Base-by-base conservation (phyloP, 2,113 vertebrate species). In the Aphelocoma coerulescens region DNA sequence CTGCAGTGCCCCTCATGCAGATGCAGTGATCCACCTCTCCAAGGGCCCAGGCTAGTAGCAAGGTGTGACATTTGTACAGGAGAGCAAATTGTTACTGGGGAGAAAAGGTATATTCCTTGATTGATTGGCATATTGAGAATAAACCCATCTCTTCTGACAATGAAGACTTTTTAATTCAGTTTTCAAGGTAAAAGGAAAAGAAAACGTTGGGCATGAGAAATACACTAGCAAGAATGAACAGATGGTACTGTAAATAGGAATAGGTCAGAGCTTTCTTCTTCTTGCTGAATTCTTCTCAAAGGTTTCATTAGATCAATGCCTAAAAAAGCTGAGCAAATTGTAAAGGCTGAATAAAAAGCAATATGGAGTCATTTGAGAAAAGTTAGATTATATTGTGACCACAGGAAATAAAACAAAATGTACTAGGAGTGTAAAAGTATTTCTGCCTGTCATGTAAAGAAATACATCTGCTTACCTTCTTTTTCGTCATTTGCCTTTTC, bases 161-260 rank as follows among this genome's bases (percentile, higher is more conserved):
- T 33, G 28, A 77, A 82, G 37, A 35, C 26, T 76, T 95, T 69
- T 43, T 49, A 72, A 92, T 74, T 85, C 61, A 37, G 26, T 76
- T 95, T 91, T 93, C 55, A 92, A 86, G 59, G 59, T 81, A 86
- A 74, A 92, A 80, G 26, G 52, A n/a, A 79, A 96, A 72, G 7
- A 87, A 92, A 90, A 57, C 11, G 1, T 46, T 88, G 28, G 32
- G 16, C 16, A 62, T 65, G 26, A 92, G 51, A 91, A 71, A 91
- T 27, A 52, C 18, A 30, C 16, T 30, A 57, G 43, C 30, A 89
- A 8, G 52, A 74, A 84, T 48, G 61, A 85, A 76, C 22, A 80
- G 59, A 80, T 41, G 74, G 54, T 54, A 73, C 46, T 55, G 67
- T 58, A 86, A 87, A 87, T 61, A 89, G 13, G 65, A 87, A 82